These are phyloP conservation scores for Aplysina aerophoba DNA, from an alignment of 37 sponge, comb jelly and placozoan genomes.

Conservation along the genomic window DNA sequence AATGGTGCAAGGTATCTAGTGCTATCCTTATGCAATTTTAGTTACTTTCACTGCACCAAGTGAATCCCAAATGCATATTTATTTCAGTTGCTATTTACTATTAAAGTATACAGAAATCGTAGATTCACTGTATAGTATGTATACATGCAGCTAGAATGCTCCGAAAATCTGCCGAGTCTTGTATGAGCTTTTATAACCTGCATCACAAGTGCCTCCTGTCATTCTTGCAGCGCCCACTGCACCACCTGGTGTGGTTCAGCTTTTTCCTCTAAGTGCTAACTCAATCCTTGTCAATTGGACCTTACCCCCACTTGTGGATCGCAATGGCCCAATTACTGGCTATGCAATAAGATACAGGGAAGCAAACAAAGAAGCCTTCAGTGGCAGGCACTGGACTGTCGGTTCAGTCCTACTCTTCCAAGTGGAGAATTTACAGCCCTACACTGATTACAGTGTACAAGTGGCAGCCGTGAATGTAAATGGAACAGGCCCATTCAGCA, in stretches of 20 bases:
- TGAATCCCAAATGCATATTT: too few species aligned
- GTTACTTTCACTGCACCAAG: too few species aligned
- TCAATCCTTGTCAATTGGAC: background rate
- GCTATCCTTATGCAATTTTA: too few species aligned
- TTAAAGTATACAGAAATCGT: too few species aligned
- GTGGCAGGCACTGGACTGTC: too few species aligned
- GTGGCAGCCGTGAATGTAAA: slow-evolving; percentile 46
- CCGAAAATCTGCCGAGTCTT: too few species aligned
- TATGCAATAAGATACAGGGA: background rate
- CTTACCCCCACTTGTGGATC: background rate
- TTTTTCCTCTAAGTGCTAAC: background rate
- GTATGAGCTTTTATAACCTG: background rate
- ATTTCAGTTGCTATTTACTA: too few species aligned
- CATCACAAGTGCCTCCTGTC: background rate
- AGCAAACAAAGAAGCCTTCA: background rate
- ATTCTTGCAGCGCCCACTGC: background rate
- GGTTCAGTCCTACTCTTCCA: too few species aligned
- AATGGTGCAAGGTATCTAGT: too few species aligned
- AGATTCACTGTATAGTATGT: too few species aligned
- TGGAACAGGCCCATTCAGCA: slow-evolving; percentile 12
- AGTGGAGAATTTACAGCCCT: slow-evolving; percentile 1
- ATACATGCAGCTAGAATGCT: too few species aligned
- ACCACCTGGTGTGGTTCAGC: background rate
- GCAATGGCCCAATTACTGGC: background rate
- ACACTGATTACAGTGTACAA: slow-evolving; percentile 9